These are phyloP conservation scores for Macropodus opercularis DNA, from an alignment of 2,797 vertebrate species.

Conservation along the genomic window DNA sequence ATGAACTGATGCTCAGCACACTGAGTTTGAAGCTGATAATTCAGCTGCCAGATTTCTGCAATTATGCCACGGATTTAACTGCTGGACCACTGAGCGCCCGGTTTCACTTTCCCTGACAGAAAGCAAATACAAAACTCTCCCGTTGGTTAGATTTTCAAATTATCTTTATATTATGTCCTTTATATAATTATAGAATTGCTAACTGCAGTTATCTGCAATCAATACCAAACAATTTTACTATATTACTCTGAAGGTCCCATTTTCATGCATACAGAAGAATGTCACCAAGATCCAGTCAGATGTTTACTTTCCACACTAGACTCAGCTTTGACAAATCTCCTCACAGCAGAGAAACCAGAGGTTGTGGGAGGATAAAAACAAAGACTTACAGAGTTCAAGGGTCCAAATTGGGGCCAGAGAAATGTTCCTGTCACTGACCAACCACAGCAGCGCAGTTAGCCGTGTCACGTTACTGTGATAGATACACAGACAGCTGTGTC, in stretches of 20 bases:
- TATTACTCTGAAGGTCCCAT: conserved; percentile 20
- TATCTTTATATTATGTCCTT: no score
- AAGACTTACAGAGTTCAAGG: conserved; percentile 54
- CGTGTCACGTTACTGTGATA: conserved; percentile 56
- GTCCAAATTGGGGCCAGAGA: conserved; percentile 59
- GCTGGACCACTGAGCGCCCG: conserved; percentile 3
- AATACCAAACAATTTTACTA: no score
- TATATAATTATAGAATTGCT: no score
- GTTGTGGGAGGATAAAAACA: conserved; percentile 55
- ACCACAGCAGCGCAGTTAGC: conserved; percentile 47
- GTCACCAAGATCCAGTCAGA: conserved; percentile 26
- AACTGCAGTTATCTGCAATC: no score
- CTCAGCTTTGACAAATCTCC: conserved; percentile 28
- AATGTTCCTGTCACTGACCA: conserved; percentile 52
- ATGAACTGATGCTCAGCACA: conserved; percentile 13
- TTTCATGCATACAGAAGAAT: conserved; percentile 19
- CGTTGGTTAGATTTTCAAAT: no score
- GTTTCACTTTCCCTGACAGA: conserved; percentile 2
- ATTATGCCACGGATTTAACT: conserved; percentile 29
- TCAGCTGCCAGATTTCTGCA: conserved; percentile 34
- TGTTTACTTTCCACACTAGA: conserved; percentile 39
- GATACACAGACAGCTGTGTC: conserved; percentile 50
- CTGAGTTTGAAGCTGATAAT: conserved; percentile 23
- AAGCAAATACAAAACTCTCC: conserved; percentile 1
- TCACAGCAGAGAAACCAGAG: conserved; percentile 19